Evolutionary conservation across 2,888 invertebrate genomes (phyloP).

Genomic region (Drosophila neutralis): DNA sequence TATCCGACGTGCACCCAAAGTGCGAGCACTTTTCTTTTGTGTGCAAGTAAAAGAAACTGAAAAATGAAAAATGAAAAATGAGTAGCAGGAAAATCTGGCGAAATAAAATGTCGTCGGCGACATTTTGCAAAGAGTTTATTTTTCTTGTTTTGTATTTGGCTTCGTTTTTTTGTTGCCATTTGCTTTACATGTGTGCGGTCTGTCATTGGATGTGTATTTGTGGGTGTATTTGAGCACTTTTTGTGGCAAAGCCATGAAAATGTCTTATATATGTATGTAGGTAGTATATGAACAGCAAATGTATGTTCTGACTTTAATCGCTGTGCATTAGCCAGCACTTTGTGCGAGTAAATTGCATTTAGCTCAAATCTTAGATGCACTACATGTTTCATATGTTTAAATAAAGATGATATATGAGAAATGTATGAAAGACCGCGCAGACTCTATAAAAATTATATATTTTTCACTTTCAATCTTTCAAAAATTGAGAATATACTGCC

Average conservation of each 20-base stretch:
- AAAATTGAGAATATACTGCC: neutral
- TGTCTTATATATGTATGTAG: conserved; percentile 15
- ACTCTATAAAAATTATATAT: neutral
- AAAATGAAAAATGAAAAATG: conserved; percentile 82
- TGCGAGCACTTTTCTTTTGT: conserved; percentile 7
- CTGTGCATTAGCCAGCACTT: conserved; percentile 69
- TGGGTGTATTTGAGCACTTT: conserved; percentile 28
- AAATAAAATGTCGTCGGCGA: conserved; percentile 84
- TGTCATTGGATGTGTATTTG: conserved; percentile 39
- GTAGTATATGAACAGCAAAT: conserved; percentile 20
- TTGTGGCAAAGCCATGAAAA: conserved; percentile 4
- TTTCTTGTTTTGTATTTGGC: conserved; percentile 4
- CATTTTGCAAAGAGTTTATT: conserved; percentile 79
- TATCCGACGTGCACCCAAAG: conserved; percentile 9
- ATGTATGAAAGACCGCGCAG: neutral
- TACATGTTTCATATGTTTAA: neutral
- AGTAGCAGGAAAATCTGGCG: conserved; percentile 82
- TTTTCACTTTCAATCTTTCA: neutral
- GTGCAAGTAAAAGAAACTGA: conserved; percentile 73
- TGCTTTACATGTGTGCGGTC: conserved; percentile 39
- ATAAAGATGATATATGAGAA: neutral
- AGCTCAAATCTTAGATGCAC: conserved; percentile 9
- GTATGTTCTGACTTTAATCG: conserved; percentile 64
- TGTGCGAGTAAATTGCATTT: conserved; percentile 13
- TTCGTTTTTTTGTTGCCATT: conserved; percentile 16